Evolutionary conservation across 92 coral and sea anemone genomes (phyloP).

Genomic region (Heteractis magnifica): DNA sequence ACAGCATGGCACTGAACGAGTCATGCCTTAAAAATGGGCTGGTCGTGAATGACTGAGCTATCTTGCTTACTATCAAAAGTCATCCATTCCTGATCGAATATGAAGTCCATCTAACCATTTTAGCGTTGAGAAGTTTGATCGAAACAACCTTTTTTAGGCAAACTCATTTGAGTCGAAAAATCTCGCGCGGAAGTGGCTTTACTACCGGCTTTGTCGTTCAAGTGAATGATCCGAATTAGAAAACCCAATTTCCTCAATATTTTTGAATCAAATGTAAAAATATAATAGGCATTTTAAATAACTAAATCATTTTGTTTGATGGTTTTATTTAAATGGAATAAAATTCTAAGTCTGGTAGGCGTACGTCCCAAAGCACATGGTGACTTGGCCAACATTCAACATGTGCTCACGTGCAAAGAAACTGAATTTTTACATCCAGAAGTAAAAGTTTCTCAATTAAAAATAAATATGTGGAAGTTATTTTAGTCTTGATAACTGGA

Average conservation of each 20-base stretch:
- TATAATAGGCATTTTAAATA: background rate
- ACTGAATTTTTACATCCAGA: background rate
- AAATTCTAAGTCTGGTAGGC: too few species aligned
- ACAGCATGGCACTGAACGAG: background rate
- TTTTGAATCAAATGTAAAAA: background rate
- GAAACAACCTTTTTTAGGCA: background rate
- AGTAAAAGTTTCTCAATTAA: too few species aligned
- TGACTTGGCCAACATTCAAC: constrained; percentile 9
- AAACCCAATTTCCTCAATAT: background rate
- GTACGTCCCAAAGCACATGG: constrained; percentile 14
- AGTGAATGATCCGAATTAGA: background rate
- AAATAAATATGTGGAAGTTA: background rate
- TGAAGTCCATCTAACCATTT: background rate
- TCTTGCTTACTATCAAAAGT: background rate
- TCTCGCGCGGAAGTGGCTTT: background rate
- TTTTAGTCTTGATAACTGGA: background rate
- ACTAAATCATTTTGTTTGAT: too few species aligned
- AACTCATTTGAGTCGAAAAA: background rate
- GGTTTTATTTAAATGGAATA: too few species aligned
- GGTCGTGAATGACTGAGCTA: constrained; percentile 7
- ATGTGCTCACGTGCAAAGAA: background rate
- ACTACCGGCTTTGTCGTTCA: constrained; percentile 3
- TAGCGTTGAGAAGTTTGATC: background rate
- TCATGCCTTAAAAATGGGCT: background rate
- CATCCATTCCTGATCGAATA: background rate